phyloP scores from a whole-genome alignment of 1,140 invertebrate species.

The Dendrolimus punctatus region DNA sequence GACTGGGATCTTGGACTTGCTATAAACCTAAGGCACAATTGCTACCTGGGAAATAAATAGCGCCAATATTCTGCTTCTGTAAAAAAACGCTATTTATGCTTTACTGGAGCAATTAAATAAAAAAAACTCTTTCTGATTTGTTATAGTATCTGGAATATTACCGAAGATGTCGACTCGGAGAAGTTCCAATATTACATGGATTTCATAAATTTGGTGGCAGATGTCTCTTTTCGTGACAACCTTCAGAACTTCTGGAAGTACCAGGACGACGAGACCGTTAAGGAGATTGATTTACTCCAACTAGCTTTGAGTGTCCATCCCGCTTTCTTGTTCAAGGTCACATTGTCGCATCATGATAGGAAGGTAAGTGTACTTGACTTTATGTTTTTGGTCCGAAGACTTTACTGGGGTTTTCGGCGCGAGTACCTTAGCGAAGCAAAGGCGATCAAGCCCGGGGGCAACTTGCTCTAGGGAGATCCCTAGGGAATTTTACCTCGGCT shows the following conservation, averaged over 20 bases:
- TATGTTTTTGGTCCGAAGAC: no score
- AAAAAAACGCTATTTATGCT: no score
- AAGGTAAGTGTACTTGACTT: not conserved
- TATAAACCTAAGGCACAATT: no score
- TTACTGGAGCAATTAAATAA: no score
- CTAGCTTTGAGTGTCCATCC: constrained; percentile 58
- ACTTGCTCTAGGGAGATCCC: no score
- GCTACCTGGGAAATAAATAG: no score
- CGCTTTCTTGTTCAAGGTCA: constrained; percentile 2
- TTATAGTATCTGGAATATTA: constrained; percentile 56
- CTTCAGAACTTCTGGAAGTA: constrained; percentile 71
- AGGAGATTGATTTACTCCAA: constrained; percentile 55
- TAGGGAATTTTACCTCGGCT: no score
- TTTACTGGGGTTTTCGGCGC: no score
- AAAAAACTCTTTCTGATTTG: not conserved
- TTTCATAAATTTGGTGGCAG: constrained; percentile 68
- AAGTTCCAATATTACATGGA: constrained; percentile 68
- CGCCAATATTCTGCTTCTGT: no score
- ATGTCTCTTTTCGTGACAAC: constrained; percentile 68
- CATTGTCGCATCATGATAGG: constrained; percentile 5
- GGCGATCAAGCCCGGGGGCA: no score
- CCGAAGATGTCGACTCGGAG: constrained; percentile 37
- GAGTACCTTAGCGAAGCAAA: no score
- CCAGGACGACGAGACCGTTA: constrained; percentile 56
- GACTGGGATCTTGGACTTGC: no score